Evolutionary conservation across 2,888 invertebrate species (phyloP), one percentile per base, ranked within the genome.

Genomic region (Globia sparganii): DNA sequence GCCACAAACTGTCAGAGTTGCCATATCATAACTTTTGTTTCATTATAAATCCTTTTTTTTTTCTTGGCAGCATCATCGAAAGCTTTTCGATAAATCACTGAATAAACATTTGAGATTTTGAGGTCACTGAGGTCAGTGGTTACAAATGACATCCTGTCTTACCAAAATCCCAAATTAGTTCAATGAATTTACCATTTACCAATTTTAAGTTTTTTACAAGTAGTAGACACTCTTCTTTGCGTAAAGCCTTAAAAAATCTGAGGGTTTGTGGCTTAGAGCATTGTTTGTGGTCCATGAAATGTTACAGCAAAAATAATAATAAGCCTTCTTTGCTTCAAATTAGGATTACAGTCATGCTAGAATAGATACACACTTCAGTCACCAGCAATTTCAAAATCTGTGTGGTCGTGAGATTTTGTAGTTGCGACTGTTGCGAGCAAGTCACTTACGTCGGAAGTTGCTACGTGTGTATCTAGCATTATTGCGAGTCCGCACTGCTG

Each of bases 1-100:
- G 96, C 96, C 94, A 94, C 94, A 92, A 93, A 96, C 96, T 96
- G 91, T 84, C 94, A 91, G 90, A 92, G 94, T 95, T 96, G 90
- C 94, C 92, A 91, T 64, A 58, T 9, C 15, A n/a, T 6, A 72
- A 21, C 37, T 21, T 28, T 28, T 8, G 2, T 49, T n/a, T 25
- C 18, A 25, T 4, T 3, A 31, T 0, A 25, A 31, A 9, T 13
- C 0, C 0, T 1, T 61, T 68, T 61, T 69, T 69, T 59, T 46
- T 61, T 4, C 18, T 13, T 53, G 61, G 78, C 66, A 77, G 9
- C 61, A 37, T 34, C 40, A n/a, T 40, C 0, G 2, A 73, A n/a
- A 43, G 8, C 25, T 40, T 25, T 49, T n/a, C 13, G 18, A 28
- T n/a, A n/a, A n/a, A n/a, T n/a, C n/a, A n/a, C n/a, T n/a, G n/a